phyloP scores from a whole-genome alignment of 2,888 invertebrate species.

The Nasonia oneida region DNA sequence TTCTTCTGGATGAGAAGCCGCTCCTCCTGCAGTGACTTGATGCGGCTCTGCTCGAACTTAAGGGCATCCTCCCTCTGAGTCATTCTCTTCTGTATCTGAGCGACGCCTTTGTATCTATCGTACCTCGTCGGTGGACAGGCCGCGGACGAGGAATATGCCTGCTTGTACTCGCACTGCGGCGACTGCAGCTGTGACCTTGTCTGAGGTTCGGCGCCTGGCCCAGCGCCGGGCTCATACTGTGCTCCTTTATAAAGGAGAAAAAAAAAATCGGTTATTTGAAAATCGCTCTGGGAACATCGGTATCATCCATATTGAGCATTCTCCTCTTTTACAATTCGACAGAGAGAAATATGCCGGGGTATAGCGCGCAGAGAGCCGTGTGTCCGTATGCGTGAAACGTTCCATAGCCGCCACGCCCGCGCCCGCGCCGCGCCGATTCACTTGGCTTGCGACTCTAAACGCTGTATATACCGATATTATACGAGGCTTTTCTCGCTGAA shows the following conservation, averaged over 20 bases:
- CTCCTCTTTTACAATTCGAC: conserved; percentile 2
- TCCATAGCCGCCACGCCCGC: conserved; percentile 48
- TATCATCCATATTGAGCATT: not conserved
- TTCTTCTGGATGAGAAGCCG: conserved; percentile 99
- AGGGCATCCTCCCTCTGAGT: conserved; percentile 94
- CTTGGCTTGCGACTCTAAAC: conserved; percentile 38
- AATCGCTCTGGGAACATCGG: no score
- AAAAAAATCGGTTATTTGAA: no score
- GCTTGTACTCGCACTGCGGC: conserved; percentile 45
- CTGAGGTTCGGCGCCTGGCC: conserved; percentile 74
- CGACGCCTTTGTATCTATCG: conserved; percentile 63
- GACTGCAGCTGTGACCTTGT: conserved; percentile 65
- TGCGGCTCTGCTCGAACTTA: conserved; percentile 97
- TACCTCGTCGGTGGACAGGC: conserved; percentile 62
- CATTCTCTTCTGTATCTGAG: conserved; percentile 87
- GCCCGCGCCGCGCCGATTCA: conserved; percentile 50
- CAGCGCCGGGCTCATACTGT: conserved; percentile 78
- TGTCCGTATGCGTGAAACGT: conserved; percentile 10
- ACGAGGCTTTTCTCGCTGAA: conserved; percentile 21
- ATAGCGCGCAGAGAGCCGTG: not conserved
- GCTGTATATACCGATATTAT: not conserved
- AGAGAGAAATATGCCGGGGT: not conserved
- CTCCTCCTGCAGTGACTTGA: conserved; percentile 98
- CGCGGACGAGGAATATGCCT: conserved; percentile 35
- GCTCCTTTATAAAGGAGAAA: conserved; percentile 69